These are phyloP conservation scores for Gallinago media DNA, from an alignment of 2,113 vertebrate species.

Conservation along the genomic window DNA sequence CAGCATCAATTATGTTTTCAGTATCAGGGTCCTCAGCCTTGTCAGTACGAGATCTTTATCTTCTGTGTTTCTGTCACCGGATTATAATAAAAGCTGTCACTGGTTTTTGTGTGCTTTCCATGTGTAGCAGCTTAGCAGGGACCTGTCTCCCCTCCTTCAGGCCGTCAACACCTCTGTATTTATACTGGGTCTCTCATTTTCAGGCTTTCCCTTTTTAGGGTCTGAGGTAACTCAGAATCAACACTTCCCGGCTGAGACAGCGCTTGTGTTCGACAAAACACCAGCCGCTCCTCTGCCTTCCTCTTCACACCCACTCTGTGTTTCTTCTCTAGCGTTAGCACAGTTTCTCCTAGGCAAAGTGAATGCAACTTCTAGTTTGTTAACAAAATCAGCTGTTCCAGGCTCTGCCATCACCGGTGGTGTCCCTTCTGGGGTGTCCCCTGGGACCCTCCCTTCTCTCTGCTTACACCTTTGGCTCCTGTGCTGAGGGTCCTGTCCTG, in stretches of 20 bases:
- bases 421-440: no score
- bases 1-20: background rate
- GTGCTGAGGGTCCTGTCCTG: background rate
- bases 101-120: background rate
- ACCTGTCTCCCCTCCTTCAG: background rate
- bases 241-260: background rate
- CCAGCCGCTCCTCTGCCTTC: background rate
- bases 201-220: background rate
- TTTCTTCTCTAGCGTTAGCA: conserved; percentile 21
- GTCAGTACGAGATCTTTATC: background rate
- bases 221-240: conserved; percentile 16
- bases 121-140: background rate
- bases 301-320: conserved; percentile 21
- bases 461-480: background rate
- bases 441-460: background rate
- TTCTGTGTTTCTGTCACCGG: background rate
- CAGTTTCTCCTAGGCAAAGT: conserved; percentile 10
- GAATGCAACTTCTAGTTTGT: conserved; percentile 7
- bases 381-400: conserved; percentile 10
- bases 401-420: background rate
- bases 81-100: background rate
- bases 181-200: background rate
- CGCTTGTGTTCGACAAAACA: background rate
- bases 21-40: background rate
- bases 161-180: conserved; percentile 8